Evolutionary conservation across 2,888 invertebrate species (phyloP), one percentile per base, ranked within the genome.

Genomic region (Oxystoma pomonae): DNA sequence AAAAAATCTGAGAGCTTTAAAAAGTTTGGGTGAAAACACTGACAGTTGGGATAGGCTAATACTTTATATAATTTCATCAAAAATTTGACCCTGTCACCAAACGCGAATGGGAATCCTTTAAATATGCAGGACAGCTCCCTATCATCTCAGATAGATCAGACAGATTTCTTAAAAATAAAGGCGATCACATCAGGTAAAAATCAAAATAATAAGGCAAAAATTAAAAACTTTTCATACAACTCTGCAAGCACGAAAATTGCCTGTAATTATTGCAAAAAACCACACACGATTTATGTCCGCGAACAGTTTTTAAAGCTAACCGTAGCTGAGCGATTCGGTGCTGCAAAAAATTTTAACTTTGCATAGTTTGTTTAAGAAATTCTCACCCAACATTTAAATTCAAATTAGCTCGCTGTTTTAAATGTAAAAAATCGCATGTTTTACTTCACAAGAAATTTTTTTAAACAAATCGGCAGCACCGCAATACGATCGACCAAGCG

Each of bases 381-480:
- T 7, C 35, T 12, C 35, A 35, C 12, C 12, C 35, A 35, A 35
- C 35, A 35, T 35, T 35, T 35, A 35, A 12, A 35, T 35, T 3
- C 12, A 35, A 35, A 35, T 3, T 35, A 7, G 5, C 35, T 35
- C 35, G 16, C 9, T 56, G 56, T 56, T 56, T 18, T 20, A 56
- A 56, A 56, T 56, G 56, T 20, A 56, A 16, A 56, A 56, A 56
- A 56, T 56, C 19, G n/a, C 56, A 20, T 56, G 56, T 56, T 19
- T 35, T 35, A 12, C 35, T 35, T 35, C 35, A 35, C 35, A 35
- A 12, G 35, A 35, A 35, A 35, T 7, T 12, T 35, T 12, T 12
- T 3, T 12, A 35, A 35, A 35, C 12, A 35, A 35, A 35, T 12
- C 35, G 35, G 35, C 35, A 35, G 12, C 35, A 35, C 35, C n/a